Conservation (phyloP, 2,888 invertebrate species). For the Hetaerina titia region DNA sequence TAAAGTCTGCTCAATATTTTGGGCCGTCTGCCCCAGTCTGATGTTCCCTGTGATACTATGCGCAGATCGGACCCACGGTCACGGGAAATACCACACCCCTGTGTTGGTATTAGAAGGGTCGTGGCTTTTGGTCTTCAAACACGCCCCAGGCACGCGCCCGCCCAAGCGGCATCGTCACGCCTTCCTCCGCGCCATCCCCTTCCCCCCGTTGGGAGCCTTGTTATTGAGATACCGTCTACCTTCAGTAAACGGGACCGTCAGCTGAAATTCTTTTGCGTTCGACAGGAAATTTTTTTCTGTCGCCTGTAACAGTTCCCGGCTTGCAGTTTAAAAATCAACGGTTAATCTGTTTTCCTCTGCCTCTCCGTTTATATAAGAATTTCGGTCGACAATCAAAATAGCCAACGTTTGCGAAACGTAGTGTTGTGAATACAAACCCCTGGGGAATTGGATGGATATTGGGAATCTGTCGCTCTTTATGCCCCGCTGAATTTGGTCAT, state of each 20-base stretch:
- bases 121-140: neutral
- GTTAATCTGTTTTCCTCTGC: neutral
- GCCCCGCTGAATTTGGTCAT: neutral
- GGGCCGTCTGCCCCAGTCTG: too few species aligned
- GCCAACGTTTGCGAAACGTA: neutral
- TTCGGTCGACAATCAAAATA: neutral
- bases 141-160: neutral
- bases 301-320: neutral
- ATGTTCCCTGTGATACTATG: neutral
- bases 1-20: too few species aligned
- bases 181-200: neutral
- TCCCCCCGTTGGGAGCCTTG: neutral
- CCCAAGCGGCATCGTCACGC: neutral
- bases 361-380: neutral
- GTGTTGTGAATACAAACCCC: neutral
- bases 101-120: neutral
- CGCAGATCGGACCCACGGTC: neutral
- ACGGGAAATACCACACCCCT: neutral
- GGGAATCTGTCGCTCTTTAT: neutral
- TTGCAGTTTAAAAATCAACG: neutral
- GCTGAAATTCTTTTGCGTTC: too few species aligned
- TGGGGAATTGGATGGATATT: neutral
- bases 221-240: neutral
- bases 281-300: neutral
- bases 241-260: too few species aligned